These are phyloP conservation scores for Varanus komodoensis DNA, from an alignment of 2,113 vertebrate genomes.

Conservation along the genomic window DNA sequence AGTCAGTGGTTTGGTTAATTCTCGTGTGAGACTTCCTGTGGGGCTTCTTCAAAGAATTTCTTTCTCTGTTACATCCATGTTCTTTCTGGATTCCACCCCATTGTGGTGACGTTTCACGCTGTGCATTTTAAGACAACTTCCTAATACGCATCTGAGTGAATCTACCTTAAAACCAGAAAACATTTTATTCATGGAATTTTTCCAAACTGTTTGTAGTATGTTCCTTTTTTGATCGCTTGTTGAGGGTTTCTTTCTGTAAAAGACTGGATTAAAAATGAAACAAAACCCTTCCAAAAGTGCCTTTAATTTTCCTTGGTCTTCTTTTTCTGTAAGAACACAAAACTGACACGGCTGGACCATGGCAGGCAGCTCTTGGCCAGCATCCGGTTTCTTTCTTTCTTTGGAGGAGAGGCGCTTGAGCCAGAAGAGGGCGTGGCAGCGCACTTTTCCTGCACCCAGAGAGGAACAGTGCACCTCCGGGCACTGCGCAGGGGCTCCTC, in stretches of 20 bases:
- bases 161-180: slow-evolving; percentile 34
- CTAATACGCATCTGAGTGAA: slow-evolving; percentile 12
- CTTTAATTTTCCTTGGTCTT: background rate
- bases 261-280: slow-evolving; percentile 60
- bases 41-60: slow-evolving; percentile 12
- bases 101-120: slow-evolving; percentile 34
- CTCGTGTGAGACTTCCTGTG: slow-evolving; percentile 17
- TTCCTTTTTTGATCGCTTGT: slow-evolving; percentile 44
- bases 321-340: background rate
- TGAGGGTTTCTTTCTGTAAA: slow-evolving; percentile 62
- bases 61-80: slow-evolving; percentile 32
- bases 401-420: no score
- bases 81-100: background rate
- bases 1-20: slow-evolving; percentile 44
- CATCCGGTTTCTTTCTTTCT: background rate
- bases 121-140: slow-evolving; percentile 27
- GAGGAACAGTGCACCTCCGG: no score
- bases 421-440: no score
- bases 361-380: background rate
- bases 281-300: slow-evolving; percentile 41
- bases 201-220: slow-evolving; percentile 58
- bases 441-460: no score
- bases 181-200: slow-evolving; percentile 48
- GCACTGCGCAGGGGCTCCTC: no score
- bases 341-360: no score